Evolutionary conservation across 2,113 vertebrate genomes (phyloP).

Genomic region (Neolamprologus cancellatus): DNA sequence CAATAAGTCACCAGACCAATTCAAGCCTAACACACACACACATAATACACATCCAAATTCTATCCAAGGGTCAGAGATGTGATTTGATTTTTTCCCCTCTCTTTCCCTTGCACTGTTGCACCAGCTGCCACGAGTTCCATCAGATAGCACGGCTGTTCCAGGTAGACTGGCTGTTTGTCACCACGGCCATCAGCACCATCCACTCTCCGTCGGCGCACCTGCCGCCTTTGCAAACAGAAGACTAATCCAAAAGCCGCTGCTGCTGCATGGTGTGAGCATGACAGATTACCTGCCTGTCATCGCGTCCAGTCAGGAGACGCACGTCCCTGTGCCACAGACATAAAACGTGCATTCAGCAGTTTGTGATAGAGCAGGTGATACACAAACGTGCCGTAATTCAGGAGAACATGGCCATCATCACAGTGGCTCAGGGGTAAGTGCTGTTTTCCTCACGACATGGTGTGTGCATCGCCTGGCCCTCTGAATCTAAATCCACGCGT

Average conservation of each 20-base stretch:
- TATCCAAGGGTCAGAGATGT: neutral
- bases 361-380: neutral
- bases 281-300: slow-evolving; percentile 17
- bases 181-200: slow-evolving; percentile 4
- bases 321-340: neutral
- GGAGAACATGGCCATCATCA: neutral
- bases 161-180: slow-evolving; percentile 7
- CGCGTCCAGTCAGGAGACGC: neutral
- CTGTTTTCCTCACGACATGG: neutral
- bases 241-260: neutral
- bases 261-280: slow-evolving; percentile 7
- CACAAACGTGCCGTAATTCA: neutral
- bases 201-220: slow-evolving; percentile 20
- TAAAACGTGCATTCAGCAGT: neutral
- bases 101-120: neutral
- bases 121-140: slow-evolving; percentile 29
- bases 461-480: neutral
- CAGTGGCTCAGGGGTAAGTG: neutral
- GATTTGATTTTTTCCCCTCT: neutral
- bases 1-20: neutral
- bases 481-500: neutral
- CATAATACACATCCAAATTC: neutral
- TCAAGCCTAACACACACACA: neutral
- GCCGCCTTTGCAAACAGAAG: slow-evolving; percentile 3
- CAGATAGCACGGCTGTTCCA: slow-evolving; percentile 31